Evolutionary conservation across 2,113 vertebrate genomes (phyloP).

Genomic region (Tupaia tana): DNA sequence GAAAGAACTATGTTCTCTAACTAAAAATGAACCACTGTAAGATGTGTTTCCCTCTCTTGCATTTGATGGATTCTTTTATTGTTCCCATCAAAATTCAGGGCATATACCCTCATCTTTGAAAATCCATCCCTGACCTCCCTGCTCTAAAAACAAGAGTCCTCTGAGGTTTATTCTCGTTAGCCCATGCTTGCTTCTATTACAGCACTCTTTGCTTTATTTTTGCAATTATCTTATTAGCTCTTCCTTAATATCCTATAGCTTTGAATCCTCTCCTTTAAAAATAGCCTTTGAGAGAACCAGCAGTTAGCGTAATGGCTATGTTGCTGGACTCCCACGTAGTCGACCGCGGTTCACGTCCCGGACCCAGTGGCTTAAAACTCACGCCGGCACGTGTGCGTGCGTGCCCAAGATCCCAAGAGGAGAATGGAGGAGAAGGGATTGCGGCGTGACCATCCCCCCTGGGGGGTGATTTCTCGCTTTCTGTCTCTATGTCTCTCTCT

Average conservation of each 20-base stretch:
- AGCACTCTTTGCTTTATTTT: slow-evolving; percentile 18
- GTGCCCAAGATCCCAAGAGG: no score
- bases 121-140: background rate
- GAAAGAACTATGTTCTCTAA: background rate
- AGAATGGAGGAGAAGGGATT: no score
- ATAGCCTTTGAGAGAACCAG: background rate
- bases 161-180: slow-evolving; percentile 4
- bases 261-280: background rate
- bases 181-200: background rate
- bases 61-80: background rate
- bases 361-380: no score
- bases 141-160: background rate
- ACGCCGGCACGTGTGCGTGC: no score
- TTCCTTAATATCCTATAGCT: slow-evolving; percentile 3
- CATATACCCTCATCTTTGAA: background rate
- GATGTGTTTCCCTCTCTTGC: background rate
- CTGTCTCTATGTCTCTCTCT: no score
- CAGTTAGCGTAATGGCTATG: no score
- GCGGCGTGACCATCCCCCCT: no score
- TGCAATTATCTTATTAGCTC: slow-evolving; percentile 6
- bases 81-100: background rate
- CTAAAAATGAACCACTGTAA: background rate
- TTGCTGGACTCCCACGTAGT: no score
- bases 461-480: no score
- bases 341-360: no score